Evolutionary conservation across 2,113 vertebrate species (phyloP), one percentile per base, ranked within the genome.

Genomic region (Anser cygnoides): DNA sequence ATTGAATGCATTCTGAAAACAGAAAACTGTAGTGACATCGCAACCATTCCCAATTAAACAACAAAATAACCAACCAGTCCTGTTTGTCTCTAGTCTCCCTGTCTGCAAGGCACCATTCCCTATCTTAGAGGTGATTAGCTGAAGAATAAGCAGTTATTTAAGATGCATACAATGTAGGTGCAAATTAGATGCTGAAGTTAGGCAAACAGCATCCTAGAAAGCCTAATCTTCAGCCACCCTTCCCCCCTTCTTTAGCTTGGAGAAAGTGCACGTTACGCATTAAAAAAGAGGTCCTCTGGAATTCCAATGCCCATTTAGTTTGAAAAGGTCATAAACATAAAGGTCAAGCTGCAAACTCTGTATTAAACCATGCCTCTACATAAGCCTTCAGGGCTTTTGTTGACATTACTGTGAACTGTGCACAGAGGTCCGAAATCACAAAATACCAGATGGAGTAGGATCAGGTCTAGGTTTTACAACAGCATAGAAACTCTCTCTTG

Each of bases 1-100:
- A 5, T 92, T 96, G 96, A 97, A 97, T 94, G 94, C 96, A 96
- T 44, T 87, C 95, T 96, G 96, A 96, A 97, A 94, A 91, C 63
- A 89, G 93, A 91, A 91, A 83, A 4, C 29, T 54, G 35, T 5
- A 78, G 50, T 55, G 86, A 92, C 67, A 93, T 70, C 71, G 92
- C 93, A 94, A 85, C 87, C 58, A 28, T 59, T 83, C 33, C 66
- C 15, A 65, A 87, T 44, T 80, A 62, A 91, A 73, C 10, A 73
- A 92, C 54, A 13, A 54, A 57, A 46, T 35, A 35, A 71, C 37
- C 17, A 22, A 49, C 6, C 5, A 84, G 8, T 73, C 57, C 35
- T 65, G 26, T 16, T 65, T 62, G 39, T 68, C 37, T 79, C 57
- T 61, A 72, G 33, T 75, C 29, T 73, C 50, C 33, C 18, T 65